phyloP scores from a whole-genome alignment of 1,140 invertebrate genomes.

The Drosophila simulans region DNA sequence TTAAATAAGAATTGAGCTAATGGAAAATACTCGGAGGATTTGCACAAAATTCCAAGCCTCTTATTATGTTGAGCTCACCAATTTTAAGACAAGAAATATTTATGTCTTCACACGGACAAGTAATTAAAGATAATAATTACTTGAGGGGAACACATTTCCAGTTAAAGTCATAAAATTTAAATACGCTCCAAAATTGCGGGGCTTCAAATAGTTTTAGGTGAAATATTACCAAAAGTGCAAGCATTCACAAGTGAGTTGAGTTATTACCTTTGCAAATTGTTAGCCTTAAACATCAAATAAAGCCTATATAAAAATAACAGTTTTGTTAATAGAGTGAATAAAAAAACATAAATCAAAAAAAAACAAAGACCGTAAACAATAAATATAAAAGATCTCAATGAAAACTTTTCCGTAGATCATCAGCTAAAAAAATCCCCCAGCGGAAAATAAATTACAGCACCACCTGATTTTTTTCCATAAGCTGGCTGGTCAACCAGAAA shows the following conservation, averaged over 20 bases:
- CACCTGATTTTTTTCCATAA: background rate
- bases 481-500: background rate
- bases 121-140: slow-evolving; percentile 16
- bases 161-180: slow-evolving; percentile 6
- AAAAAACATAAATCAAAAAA: background rate
- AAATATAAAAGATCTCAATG: slow-evolving; percentile 6
- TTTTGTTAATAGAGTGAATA: background rate
- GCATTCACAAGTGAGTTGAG: background rate
- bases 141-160: slow-evolving; percentile 10
- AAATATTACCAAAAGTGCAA: slow-evolving; percentile 1
- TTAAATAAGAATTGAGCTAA: background rate
- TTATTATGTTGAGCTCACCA: background rate
- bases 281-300: background rate
- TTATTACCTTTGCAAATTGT: background rate
- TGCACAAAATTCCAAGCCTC: background rate
- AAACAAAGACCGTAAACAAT: background rate
- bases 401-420: slow-evolving; percentile 6
- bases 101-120: background rate
- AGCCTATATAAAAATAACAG: background rate
- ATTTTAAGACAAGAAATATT: background rate
- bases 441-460: background rate
- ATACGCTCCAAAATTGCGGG: background rate
- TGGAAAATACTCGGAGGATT: too few relatives aligned
- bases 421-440: slow-evolving; percentile 7
- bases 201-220: background rate